These are phyloP conservation scores for Tethea ocularis DNA, from an alignment of 2,888 invertebrate genomes.

Conservation along the genomic window DNA sequence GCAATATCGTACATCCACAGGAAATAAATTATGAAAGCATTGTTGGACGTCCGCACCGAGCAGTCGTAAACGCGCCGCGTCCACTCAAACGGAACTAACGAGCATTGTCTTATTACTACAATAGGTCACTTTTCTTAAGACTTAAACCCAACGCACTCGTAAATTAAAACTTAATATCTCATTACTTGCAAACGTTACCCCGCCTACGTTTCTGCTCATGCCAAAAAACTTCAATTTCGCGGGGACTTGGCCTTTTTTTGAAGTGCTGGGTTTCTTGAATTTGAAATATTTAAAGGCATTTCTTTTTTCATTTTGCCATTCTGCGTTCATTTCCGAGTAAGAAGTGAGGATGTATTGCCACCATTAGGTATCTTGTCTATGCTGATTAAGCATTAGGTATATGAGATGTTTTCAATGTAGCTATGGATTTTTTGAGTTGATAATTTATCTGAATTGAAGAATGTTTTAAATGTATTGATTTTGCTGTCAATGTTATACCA, in stretches of 20 bases:
- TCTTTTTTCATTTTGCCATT: constrained; percentile 9
- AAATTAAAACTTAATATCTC: constrained; percentile 81
- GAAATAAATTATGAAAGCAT: constrained; percentile 76
- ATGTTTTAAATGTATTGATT: too few species aligned
- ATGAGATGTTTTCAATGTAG: neutral
- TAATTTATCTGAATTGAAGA: too few species aligned
- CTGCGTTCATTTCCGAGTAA: neutral
- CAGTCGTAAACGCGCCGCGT: constrained; percentile 61
- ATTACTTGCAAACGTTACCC: constrained; percentile 75
- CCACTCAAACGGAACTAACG: constrained; percentile 75
- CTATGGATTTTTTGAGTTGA: neutral
- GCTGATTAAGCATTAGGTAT: neutral
- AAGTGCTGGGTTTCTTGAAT: constrained; percentile 9
- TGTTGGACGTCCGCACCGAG: constrained; percentile 57
- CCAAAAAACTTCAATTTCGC: constrained; percentile 61
- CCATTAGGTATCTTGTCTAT: constrained; percentile 3
- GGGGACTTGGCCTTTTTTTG: constrained; percentile 36
- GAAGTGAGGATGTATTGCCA: neutral
- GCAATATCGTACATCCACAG: constrained; percentile 60
- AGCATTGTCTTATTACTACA: constrained; percentile 80
- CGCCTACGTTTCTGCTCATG: constrained; percentile 58
- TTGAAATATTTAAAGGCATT: constrained; percentile 8
- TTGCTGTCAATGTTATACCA: too few species aligned
- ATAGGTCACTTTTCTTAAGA: constrained; percentile 81
- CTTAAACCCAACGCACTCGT: constrained; percentile 72